A percentile compares a stretch with the other conserved stretches of the same genome.
Evolutionary conservation across 2,113 vertebrate species (phyloP).

Genomic region (Pomatorhinus ruficollis): DNA sequence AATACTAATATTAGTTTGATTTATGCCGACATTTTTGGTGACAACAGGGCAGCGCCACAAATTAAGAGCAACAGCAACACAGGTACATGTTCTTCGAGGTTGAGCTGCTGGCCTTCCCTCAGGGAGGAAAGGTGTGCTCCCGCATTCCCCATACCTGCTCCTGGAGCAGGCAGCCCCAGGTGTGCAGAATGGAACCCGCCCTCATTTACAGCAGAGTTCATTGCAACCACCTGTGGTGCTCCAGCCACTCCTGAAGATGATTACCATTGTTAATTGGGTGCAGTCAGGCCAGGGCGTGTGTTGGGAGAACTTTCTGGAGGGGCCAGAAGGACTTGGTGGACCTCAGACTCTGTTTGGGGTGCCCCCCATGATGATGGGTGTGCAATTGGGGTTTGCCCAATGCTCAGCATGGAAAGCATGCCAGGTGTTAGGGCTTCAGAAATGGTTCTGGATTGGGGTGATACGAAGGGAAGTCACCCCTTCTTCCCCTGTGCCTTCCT

Average conservation of each 20-base stretch:
- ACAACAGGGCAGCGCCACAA: not conserved
- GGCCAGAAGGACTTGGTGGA: not conserved
- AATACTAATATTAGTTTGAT: rapidly evolving
- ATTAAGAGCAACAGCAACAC: not conserved
- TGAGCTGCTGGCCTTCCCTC: not conserved
- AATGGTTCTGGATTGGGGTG: not conserved
- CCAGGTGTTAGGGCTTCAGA: not conserved
- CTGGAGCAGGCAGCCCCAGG: not conserved
- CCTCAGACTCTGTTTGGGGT: rapidly evolving
- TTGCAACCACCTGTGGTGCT: not conserved
- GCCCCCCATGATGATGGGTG: rapidly evolving
- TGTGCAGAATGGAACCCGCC: rapidly evolving
- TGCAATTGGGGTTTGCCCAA: rapidly evolving
- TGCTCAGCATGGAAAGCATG: rapidly evolving
- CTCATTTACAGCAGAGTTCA: not conserved
- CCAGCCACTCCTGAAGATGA: not conserved
- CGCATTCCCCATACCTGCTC: not conserved
- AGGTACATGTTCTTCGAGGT: rapidly evolving
- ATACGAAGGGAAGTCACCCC: not conserved
- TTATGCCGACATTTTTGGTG: rapidly evolving
- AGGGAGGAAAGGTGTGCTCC: rapidly evolving
- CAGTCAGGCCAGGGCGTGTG: rapidly evolving
- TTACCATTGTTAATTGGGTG: no score
- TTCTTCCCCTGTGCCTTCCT: not conserved
- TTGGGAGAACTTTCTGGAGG: not conserved